Conservation (phyloP, 2,888 invertebrate species). For the Agriopis leucophaearia region DNA sequence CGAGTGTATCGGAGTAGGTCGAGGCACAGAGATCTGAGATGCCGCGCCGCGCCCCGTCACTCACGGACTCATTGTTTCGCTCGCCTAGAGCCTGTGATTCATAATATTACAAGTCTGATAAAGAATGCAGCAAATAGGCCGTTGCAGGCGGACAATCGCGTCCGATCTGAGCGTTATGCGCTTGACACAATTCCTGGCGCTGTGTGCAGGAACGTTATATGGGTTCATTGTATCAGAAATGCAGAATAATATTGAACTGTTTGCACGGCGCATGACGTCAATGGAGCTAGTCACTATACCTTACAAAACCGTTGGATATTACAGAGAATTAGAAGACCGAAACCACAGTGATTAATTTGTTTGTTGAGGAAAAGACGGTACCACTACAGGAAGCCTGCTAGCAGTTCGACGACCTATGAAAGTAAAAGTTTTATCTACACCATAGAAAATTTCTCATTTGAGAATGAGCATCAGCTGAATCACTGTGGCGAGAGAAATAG, state of each 20-base stretch:
- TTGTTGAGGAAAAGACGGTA: slow-evolving; percentile 34
- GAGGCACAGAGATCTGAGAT: slow-evolving; percentile 69
- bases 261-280: slow-evolving; percentile 44
- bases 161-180: slow-evolving; percentile 65
- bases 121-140: slow-evolving; percentile 81
- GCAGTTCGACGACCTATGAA: slow-evolving; percentile 23
- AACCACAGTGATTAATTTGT: slow-evolving; percentile 44
- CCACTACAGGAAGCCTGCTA: slow-evolving; percentile 10
- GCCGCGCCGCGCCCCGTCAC: slow-evolving; percentile 79
- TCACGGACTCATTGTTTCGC: slow-evolving; percentile 77
- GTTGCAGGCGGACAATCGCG: slow-evolving; percentile 74
- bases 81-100: slow-evolving; percentile 77
- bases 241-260: slow-evolving; percentile 43
- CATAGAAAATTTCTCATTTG: slow-evolving; percentile 7
- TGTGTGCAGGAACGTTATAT: slow-evolving; percentile 60
- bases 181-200: slow-evolving; percentile 72
- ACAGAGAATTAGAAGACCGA: slow-evolving; percentile 31
- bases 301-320: slow-evolving; percentile 35
- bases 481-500: slow-evolving; percentile 4
- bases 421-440: slow-evolving; percentile 28
- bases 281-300: slow-evolving; percentile 38
- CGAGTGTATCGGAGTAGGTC: slow-evolving; percentile 65
- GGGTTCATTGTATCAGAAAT: slow-evolving; percentile 57
- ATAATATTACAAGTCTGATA: slow-evolving; percentile 77
- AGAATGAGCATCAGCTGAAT: slow-evolving; percentile 7